phyloP scores from a whole-genome alignment of 2,113 vertebrate genomes.

The Equus przewalskii region DNA sequence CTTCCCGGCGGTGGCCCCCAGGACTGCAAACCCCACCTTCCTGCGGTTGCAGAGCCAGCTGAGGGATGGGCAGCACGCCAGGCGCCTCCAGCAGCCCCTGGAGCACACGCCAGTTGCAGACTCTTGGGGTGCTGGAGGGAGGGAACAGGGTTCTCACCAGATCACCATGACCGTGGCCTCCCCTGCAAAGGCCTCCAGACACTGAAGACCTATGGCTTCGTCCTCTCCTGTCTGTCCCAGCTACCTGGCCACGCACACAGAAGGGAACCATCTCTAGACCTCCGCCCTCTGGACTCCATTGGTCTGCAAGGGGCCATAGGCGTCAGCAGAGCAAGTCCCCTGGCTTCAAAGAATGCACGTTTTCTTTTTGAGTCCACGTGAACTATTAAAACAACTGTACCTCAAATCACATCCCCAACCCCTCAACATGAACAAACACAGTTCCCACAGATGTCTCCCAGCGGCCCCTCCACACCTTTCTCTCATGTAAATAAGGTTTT shows the following conservation, averaged over 20 bases:
- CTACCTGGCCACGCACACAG: neutral
- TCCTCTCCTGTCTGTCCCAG: neutral
- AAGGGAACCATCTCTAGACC: neutral
- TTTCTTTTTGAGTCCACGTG: neutral
- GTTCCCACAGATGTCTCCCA: neutral
- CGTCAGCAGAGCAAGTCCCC: neutral
- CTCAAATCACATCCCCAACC: neutral
- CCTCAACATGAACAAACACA: neutral
- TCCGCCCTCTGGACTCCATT: neutral
- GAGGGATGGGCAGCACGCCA: constrained; percentile 20
- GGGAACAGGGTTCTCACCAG: neutral
- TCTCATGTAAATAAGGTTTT: neutral
- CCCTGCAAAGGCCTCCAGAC: neutral
- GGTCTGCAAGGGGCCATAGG: neutral
- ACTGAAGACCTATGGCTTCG: rapidly evolving
- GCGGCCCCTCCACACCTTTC: neutral
- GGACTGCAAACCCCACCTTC: constrained; percentile 57
- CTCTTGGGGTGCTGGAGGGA: neutral
- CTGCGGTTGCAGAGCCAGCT: constrained; percentile 30
- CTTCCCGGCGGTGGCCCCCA: constrained; percentile 37
- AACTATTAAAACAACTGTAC: neutral
- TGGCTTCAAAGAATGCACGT: neutral
- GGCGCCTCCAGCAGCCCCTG: neutral
- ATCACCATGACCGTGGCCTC: rapidly evolving
- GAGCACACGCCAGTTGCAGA: neutral